Conservation (phyloP, 2,113 vertebrate genomes). For the Terrapene triunguis region DNA sequence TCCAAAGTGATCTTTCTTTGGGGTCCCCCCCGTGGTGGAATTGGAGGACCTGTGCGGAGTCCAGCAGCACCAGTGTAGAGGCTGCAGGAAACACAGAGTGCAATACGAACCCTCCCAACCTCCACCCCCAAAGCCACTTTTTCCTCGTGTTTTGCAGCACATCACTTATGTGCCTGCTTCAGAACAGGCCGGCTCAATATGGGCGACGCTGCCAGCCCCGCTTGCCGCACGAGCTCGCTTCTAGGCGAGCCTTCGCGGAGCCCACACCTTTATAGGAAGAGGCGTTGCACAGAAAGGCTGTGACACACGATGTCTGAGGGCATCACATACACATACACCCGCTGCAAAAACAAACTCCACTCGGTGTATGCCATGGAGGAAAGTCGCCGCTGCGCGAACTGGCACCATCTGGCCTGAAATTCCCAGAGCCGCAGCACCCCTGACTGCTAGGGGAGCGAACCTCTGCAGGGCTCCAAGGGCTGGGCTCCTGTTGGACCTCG, state of each 20-base stretch:
- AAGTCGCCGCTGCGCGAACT: conserved; percentile 41
- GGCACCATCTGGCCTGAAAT: conserved; percentile 59
- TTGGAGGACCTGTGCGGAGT: accelerated
- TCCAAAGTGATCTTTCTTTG: background rate
- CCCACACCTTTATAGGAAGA: background rate
- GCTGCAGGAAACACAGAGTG: background rate
- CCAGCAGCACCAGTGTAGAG: background rate
- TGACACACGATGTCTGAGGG: conserved; percentile 20
- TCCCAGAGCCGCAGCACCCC: background rate
- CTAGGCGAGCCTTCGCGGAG: background rate
- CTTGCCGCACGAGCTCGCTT: background rate
- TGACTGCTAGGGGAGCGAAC: background rate
- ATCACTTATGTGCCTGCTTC: background rate
- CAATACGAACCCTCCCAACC: accelerated
- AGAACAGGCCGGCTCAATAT: background rate
- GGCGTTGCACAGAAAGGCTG: background rate
- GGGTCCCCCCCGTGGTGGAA: background rate
- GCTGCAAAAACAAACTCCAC: conserved; percentile 24
- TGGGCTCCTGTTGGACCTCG: background rate
- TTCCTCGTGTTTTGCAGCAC: background rate
- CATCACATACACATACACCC: background rate
- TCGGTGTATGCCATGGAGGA: background rate
- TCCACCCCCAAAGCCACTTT: background rate
- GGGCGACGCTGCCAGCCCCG: background rate
- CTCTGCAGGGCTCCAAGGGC: conserved; percentile 29